Evolutionary conservation across 2,888 invertebrate genomes (phyloP), one percentile per base, ranked within the genome.

Genomic region (Dryococelus australis): DNA sequence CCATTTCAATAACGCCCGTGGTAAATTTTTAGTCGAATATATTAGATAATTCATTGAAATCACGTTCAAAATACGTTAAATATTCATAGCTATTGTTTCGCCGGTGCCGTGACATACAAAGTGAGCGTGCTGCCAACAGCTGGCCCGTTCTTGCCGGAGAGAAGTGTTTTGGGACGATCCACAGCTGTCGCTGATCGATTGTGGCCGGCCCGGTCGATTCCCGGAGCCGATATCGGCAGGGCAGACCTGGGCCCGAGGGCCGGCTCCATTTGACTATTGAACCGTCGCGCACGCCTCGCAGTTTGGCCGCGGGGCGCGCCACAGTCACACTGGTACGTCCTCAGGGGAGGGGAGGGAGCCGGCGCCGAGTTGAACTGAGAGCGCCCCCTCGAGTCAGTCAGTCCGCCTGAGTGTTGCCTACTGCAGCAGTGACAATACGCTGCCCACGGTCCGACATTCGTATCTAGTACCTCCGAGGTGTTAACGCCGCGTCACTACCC

Each of bases 181-280:
- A 20, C 65, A 47, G 47, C 47, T 47, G 65, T 65, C n/a, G 24
- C 24, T n/a, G 65, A n/a, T n/a, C 65, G 65, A 65, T 65, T n/a
- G 65, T n/a, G 24, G 65, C 65, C 16, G 47, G 47, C 13, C 24
- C n/a, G 65, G 65, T 65, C 65, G 65, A 65, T 65, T 65, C 65
- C 65, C 65, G 51, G 24, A 65, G 24, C 65, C 65, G 65, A 65
- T 65, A 65, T 65, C 65, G 65, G 65, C 65, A 3, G 65, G 65
- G 65, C 24, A n/a, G 65, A 8, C 24, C n/a, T 8, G 10, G 16
- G 12, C 65, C 24, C 65, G 65, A 65, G 65, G 65, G n/a, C 65
- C 65, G 65, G 65, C 65, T 20, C 65, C 65, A 65, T 65, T 65
- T 65, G 65, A 65, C 65, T 65, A 65, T 65, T 65, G 65, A 65